phyloP scores from a whole-genome alignment of 2,888 invertebrate species.

The Glaucopsyche alexis region DNA sequence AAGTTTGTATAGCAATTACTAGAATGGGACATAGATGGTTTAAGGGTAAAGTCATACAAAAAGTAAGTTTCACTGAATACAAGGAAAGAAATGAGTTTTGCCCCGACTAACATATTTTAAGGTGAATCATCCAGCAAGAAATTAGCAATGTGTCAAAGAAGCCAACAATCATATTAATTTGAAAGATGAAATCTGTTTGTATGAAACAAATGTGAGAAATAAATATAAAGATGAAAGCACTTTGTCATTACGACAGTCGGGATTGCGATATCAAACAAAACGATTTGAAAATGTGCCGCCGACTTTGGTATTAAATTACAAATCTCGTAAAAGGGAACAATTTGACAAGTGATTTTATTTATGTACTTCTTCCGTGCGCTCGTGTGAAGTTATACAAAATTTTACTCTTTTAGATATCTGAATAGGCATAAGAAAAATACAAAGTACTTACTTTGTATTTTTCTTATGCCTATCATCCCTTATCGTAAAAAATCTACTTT shows the following conservation, averaged over 20 bases:
- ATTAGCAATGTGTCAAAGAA: conserved; percentile 10
- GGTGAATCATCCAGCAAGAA: not conserved
- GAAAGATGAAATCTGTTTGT: conserved; percentile 23
- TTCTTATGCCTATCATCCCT: too few species aligned
- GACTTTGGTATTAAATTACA: conserved; percentile 64
- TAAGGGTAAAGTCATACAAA: too few species aligned
- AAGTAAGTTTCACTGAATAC: too few species aligned
- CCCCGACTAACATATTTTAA: too few species aligned
- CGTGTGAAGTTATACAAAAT: not conserved
- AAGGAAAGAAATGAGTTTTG: too few species aligned
- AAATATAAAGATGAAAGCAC: conserved; percentile 52
- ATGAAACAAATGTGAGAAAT: conserved; percentile 40
- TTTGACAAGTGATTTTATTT: conserved; percentile 42
- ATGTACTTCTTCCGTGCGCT: not conserved
- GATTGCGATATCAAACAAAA: conserved; percentile 56
- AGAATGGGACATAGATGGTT: too few species aligned
- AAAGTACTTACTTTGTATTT: too few species aligned
- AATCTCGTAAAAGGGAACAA: conserved; percentile 54
- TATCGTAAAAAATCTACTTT: too few species aligned
- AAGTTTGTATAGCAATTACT: too few species aligned
- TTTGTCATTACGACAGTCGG: conserved; percentile 57
- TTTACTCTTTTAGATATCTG: not conserved
- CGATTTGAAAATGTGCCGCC: conserved; percentile 51
- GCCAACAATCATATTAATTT: conserved; percentile 22
- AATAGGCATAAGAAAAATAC: too few species aligned